Evolutionary conservation across 2,888 invertebrate genomes (phyloP).

Genomic region (Heliconius cydno): DNA sequence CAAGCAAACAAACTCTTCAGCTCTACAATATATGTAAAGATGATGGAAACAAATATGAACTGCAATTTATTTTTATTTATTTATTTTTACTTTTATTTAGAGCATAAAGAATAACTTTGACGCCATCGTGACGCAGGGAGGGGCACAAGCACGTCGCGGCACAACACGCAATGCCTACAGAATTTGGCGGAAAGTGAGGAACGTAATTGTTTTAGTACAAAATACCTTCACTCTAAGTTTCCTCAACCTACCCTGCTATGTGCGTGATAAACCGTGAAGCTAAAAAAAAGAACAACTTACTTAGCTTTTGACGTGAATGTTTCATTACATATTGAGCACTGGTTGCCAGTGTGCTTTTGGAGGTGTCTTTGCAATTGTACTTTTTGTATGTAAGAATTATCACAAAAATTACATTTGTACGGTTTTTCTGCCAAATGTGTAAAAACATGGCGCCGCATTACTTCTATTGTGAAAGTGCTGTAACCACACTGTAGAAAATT

Average conservation of each 20-base stretch:
- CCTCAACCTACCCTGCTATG: too few species aligned
- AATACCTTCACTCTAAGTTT: too few species aligned
- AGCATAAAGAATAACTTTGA: background rate
- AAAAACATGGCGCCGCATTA: constrained; percentile 89
- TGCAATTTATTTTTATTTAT: background rate
- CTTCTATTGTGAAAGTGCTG: constrained; percentile 92
- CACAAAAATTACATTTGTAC: constrained; percentile 86
- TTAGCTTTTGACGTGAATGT: constrained; percentile 58
- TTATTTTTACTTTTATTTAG: too few species aligned
- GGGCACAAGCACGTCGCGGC: too few species aligned
- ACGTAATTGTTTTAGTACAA: too few species aligned
- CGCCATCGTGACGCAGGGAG: too few species aligned
- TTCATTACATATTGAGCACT: constrained; percentile 77
- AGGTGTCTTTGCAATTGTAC: constrained; percentile 91
- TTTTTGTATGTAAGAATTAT: constrained; percentile 92
- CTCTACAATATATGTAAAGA: background rate
- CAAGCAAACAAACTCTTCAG: too few species aligned
- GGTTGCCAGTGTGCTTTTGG: constrained; percentile 88
- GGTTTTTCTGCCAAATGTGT: constrained; percentile 83
- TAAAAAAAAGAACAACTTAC: constrained; percentile 47
- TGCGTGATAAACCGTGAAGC: background rate
- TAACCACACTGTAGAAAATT: constrained; percentile 86
- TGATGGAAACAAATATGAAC: background rate
- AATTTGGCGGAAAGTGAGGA: too few species aligned
- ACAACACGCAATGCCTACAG: too few species aligned